A percentile compares a stretch with the other conserved stretches of the same genome.
These are phyloP conservation scores for Lasioglossum oenotherae DNA, from an alignment of 2,888 invertebrate genomes.

Conservation along the genomic window DNA sequence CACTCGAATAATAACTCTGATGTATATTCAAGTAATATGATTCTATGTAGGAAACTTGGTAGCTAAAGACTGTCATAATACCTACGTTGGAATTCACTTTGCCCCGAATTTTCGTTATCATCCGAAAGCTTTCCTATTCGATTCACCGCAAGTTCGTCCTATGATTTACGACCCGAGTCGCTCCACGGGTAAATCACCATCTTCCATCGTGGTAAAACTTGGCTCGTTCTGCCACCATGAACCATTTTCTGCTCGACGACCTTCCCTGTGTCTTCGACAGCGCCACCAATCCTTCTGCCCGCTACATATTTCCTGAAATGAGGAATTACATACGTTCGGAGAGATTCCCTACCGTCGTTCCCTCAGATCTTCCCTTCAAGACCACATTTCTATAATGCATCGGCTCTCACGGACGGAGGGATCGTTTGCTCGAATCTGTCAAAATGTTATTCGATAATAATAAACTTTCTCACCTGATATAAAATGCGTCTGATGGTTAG, in stretches of 20 bases:
- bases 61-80: not conserved
- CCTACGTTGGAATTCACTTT: conserved; percentile 19
- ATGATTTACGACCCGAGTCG: conserved; percentile 56
- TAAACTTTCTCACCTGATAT: not conserved
- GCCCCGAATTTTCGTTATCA: conserved; percentile 44
- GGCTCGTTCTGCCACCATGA: conserved; percentile 43
- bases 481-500: not conserved
- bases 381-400: conserved; percentile 17
- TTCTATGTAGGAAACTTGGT: not conserved
- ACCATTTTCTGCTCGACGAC: conserved; percentile 32
- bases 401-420: not conserved
- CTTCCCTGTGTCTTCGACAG: conserved; percentile 21
- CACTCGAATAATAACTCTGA: not conserved
- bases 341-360: not conserved
- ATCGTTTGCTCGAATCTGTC: not conserved
- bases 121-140: conserved; percentile 35
- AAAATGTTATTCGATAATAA: not conserved
- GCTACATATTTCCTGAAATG: conserved; percentile 35
- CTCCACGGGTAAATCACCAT: conserved; percentile 55
- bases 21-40: not conserved
- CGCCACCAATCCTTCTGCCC: conserved; percentile 29
- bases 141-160: conserved; percentile 35
- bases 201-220: conserved; percentile 59
- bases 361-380: not conserved
- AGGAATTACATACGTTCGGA: conserved; percentile 35